Evolutionary conservation across 2,797 vertebrate genomes (phyloP).

Genomic region (Okamejei kenojei): DNA sequence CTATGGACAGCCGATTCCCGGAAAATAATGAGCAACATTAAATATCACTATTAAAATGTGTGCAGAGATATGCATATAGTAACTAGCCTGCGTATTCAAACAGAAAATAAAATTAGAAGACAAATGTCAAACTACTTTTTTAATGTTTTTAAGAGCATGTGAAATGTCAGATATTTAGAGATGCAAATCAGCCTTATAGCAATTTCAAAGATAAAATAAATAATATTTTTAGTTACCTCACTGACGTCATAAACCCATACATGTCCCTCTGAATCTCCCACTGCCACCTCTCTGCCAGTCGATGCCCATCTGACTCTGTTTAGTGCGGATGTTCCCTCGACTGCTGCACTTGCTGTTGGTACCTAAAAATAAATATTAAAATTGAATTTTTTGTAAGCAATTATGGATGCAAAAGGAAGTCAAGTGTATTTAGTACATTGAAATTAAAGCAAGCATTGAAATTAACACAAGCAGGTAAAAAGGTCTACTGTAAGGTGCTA

Average conservation of each 20-base stretch:
- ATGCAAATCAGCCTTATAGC: neutral
- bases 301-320: conserved; percentile 92
- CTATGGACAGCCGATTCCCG: neutral
- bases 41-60: neutral
- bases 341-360: conserved; percentile 84
- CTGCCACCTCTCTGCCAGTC: conserved; percentile 86
- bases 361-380: conserved; percentile 60
- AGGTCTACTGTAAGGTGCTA: neutral
- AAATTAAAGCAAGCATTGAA: neutral
- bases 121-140: neutral
- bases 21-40: neutral
- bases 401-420: neutral
- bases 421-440: neutral
- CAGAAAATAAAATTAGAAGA: neutral
- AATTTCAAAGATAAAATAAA: neutral
- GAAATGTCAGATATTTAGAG: neutral
- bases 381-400: neutral
- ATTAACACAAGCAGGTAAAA: neutral
- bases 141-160: neutral
- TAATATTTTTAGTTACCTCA: conserved; percentile 67
- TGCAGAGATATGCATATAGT: neutral
- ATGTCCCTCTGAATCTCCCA: conserved; percentile 91
- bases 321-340: conserved; percentile 87
- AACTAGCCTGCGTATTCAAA: neutral
- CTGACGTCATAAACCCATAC: conserved; percentile 95